Base-by-base conservation (phyloP, 2,888 invertebrate genomes). In the Xiphydria camelus region DNA sequence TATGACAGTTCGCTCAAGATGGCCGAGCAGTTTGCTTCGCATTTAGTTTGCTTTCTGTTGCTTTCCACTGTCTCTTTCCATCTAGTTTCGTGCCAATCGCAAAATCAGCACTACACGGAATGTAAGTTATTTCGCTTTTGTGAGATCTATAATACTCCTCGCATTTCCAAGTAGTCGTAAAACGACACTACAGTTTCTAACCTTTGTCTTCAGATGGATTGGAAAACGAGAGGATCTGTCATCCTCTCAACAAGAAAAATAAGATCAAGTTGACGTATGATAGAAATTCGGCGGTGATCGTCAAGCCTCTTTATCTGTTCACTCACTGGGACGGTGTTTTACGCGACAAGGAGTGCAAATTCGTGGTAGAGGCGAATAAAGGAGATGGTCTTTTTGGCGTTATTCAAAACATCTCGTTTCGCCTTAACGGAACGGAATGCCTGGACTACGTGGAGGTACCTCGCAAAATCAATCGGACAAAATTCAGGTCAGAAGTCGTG, bases 371-470 rank as follows among this genome's bases (percentile, higher is more conserved):
- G 48, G 52, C 66, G 1, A 38, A 44, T n/a, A 62, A 63, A 22
- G 60, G 59, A 0, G 63, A 69, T 17, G 79, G 79, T 6, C 55
- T 81, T 6, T 76, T 80, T 49, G 80, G 77, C 14, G 80, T 80
- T 4, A 76, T 82, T 34, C 81, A 82, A 53, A 74, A 69, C 36
- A 68, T 82, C 64, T 72, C 73, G 10, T 68, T 80, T 12, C 67
- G 80, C 22, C 64, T 63, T 37, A 61, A 68, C 10, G 73, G 63
- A 4, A 66, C 68, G 2, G 66, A 73, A 15, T 81, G 82, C 47
- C 62, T 79, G 12, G 81, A 81, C 64, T 81, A 76, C 49, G 64
- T 82, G 6, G 70, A 64, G 64, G 78, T 78, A 58, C n/a, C n/a
- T n/a, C n/a, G n/a, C n/a, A n/a, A n/a, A n/a, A n/a, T 12, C 12